Percentiles rank a stretch among this genome's conserved stretches.
Evolutionary conservation across 2,888 invertebrate species (phyloP).

Genomic region (Harpalus rufipes): DNA sequence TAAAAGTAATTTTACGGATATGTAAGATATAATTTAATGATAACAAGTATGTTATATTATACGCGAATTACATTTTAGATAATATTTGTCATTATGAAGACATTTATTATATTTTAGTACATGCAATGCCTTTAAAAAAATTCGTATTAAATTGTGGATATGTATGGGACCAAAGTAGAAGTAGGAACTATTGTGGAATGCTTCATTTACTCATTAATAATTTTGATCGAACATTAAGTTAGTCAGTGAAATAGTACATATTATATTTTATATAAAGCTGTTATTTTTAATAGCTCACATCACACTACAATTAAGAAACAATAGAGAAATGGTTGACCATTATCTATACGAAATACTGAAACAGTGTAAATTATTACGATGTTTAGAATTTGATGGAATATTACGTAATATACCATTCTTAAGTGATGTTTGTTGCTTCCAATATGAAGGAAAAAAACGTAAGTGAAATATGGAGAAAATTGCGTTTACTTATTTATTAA

Average conservation of each 20-base stretch:
- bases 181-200: conserved; percentile 77
- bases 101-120: conserved; percentile 76
- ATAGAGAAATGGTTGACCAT: conserved; percentile 77
- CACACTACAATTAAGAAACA: conserved; percentile 77
- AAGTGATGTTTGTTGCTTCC: conserved; percentile 70
- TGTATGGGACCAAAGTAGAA: conserved; percentile 77
- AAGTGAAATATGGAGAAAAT: neutral
- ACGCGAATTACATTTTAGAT: conserved; percentile 71
- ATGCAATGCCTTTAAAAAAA: conserved; percentile 77
- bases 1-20: conserved; percentile 75
- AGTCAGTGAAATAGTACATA: conserved; percentile 20
- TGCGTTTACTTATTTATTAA: neutral
- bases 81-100: conserved; percentile 78
- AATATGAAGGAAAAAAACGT: conserved; percentile 20
- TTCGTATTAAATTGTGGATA: conserved; percentile 77
- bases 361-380: conserved; percentile 75
- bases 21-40: conserved; percentile 67
- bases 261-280: neutral
- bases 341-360: conserved; percentile 75
- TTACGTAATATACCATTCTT: conserved; percentile 76
- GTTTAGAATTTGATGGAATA: conserved; percentile 77
- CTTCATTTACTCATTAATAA: conserved; percentile 75
- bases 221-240: conserved; percentile 77
- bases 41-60: conserved; percentile 44
- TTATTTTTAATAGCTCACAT: conserved; percentile 69